A percentile compares a stretch with the other conserved stretches of the same genome.
Conservation (phyloP, 2,113 vertebrate species). For the Tetrao urogallus region DNA sequence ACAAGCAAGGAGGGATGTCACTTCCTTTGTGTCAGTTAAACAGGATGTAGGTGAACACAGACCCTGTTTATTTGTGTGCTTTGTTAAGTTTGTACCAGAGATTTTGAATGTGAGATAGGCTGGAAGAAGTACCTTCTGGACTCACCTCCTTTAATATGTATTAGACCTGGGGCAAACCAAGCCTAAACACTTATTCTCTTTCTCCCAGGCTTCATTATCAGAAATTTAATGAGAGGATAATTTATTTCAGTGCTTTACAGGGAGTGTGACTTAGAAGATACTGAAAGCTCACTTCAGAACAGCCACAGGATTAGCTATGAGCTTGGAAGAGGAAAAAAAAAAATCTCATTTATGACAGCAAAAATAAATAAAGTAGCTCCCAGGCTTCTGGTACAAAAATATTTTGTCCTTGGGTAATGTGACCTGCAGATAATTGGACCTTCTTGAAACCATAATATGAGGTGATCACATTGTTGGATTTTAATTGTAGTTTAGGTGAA, state of each 20-base stretch:
- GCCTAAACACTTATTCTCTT: neutral
- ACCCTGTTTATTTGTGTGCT: neutral
- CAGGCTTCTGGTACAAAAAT: neutral
- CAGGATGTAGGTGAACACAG: neutral
- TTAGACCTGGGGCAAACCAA: neutral
- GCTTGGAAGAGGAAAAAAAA: neutral
- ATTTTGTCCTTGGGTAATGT: neutral
- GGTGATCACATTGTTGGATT: neutral
- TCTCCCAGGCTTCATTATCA: neutral
- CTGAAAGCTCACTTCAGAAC: neutral
- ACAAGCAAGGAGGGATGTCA: neutral
- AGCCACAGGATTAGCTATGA: neutral
- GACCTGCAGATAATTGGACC: neutral
- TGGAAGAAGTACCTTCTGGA: neutral
- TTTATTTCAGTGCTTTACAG: neutral
- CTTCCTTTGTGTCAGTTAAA: neutral
- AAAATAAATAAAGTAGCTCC: neutral
- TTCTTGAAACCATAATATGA: neutral
- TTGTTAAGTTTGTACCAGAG: neutral
- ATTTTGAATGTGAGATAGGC: neutral
- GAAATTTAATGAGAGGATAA: neutral
- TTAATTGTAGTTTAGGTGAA: neutral
- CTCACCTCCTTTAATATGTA: neutral
- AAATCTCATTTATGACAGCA: neutral
- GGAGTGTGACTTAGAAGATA: neutral